These are phyloP conservation scores for Mizuhopecten yessoensis DNA, from an alignment of 1,140 invertebrate genomes.

Conservation along the genomic window DNA sequence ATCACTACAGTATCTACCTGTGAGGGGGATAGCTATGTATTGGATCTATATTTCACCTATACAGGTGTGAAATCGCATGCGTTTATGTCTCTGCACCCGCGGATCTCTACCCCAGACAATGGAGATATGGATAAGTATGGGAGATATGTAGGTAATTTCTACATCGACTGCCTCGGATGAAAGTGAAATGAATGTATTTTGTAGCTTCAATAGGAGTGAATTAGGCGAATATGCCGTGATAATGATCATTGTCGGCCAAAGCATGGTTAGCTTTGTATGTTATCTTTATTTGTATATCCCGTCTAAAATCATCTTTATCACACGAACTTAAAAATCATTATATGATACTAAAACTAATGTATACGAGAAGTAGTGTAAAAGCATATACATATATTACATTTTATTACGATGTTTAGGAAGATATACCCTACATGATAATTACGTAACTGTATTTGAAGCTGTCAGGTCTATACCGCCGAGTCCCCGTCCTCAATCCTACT, in stretches of 20 bases:
- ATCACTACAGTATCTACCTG: neutral
- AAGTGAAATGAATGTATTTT: neutral
- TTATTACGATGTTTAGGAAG: too few relatives aligned
- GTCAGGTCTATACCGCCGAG: too few relatives aligned
- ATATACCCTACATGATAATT: too few relatives aligned
- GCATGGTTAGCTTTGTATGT: neutral
- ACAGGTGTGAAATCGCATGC: conserved; percentile 25
- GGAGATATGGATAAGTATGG: conserved; percentile 12
- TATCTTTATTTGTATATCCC: too few relatives aligned
- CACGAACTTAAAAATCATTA: too few relatives aligned
- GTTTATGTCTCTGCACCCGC: conserved; percentile 15
- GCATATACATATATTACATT: too few relatives aligned
- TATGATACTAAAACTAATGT: too few relatives aligned
- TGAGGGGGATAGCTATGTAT: neutral
- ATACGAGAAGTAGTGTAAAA: too few relatives aligned
- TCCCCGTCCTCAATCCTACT: neutral
- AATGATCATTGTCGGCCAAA: neutral
- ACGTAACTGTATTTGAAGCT: too few relatives aligned
- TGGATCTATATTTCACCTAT: neutral
- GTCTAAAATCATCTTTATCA: too few relatives aligned
- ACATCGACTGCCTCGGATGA: conserved; percentile 4
- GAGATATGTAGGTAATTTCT: conserved; percentile 12
- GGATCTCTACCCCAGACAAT: neutral
- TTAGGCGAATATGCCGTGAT: conserved; percentile 22
- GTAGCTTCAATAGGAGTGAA: neutral